Evolutionary conservation across 1,140 invertebrate species (phyloP), one percentile per base, ranked within the genome.

Genomic region (Ditylenchus dipsaci): DNA sequence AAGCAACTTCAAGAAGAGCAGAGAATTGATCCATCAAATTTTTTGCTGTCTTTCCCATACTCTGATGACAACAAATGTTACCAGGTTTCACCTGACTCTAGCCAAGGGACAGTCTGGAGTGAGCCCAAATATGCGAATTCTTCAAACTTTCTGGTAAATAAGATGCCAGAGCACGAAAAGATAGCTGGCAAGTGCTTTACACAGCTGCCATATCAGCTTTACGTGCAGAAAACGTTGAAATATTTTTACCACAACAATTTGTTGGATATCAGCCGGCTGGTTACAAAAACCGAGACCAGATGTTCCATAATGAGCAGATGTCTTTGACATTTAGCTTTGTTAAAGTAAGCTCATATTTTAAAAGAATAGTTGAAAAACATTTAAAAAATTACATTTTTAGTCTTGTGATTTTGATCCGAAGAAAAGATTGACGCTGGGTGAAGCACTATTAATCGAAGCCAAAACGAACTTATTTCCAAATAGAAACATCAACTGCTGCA

Each of bases 111-210:
- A 79, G 59, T 71, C 76, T 17, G 77, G 77, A 21, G 27, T 79
- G 17, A 56, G 72, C 19, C 38, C 26, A 21, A 43, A 8, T 21
- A 21, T 23, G 65, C 62, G 17, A n/a, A 15, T 13, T 21, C 30
- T 19, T n/a, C 26, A 57, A 17, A 53, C 17, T 15, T 5, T 27
- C n/a, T 57, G 5, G 26, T n/a, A 13, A 23, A 15, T 1, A n/a
- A 58, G 42, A 56, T 62, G 13, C 77, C 79, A 13, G n/a, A 42
- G 8, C 79, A 79, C 27, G 45, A 69, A 1, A 72, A 76, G 77
- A 79, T 63, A 75, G 72, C 30, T 79, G 77, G 77, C 65, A 75
- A 43, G 59, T 68, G 23, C 33, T 72, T n/a, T 63, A 79, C 29
- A 19, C 79, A 3, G 79, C 69, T 5, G 76, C 76, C 1, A 49